Evolutionary conservation across 2,797 vertebrate genomes (phyloP).

Genomic region (Carapus acus): DNA sequence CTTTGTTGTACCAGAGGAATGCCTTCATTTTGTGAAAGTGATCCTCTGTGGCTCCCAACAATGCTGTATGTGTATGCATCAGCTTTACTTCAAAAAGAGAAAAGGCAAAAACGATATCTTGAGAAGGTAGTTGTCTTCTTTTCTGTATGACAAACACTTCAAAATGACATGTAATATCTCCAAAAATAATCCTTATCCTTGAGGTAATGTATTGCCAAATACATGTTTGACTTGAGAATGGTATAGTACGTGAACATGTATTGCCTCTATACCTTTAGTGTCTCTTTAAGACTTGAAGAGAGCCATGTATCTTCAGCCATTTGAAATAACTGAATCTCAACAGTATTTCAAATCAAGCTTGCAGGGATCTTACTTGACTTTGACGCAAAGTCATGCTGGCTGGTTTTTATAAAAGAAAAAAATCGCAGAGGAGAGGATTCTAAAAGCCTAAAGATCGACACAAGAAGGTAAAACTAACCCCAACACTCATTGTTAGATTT

Average conservation of each 20-base stretch:
- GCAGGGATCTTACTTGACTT: constrained; percentile 77
- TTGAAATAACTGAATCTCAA: constrained; percentile 74
- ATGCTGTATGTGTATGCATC: constrained; percentile 60
- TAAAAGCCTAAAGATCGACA: constrained; percentile 78
- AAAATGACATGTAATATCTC: constrained; percentile 66
- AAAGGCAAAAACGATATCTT: constrained; percentile 51
- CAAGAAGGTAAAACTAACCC: constrained; percentile 81
- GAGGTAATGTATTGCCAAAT: constrained; percentile 74
- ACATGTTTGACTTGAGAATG: constrained; percentile 64
- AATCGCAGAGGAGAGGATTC: constrained; percentile 77
- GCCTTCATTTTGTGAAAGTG: constrained; percentile 62
- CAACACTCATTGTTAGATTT: constrained; percentile 75
- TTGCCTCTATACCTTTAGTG: constrained; percentile 67
- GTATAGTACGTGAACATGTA: constrained; percentile 67
- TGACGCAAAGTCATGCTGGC: constrained; percentile 75
- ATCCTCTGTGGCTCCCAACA: constrained; percentile 52
- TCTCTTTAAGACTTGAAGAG: constrained; percentile 65
- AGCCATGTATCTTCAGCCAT: constrained; percentile 65
- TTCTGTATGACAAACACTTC: constrained; percentile 62
- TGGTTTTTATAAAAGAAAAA: constrained; percentile 77
- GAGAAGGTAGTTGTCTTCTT: constrained; percentile 56
- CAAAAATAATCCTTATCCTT: constrained; percentile 65
- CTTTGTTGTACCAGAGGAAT: constrained; percentile 73
- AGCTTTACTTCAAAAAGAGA: constrained; percentile 37
- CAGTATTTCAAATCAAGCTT: constrained; percentile 79